These are phyloP conservation scores for Amphipyra berbera DNA, from an alignment of 2,888 invertebrate genomes.

Conservation along the genomic window DNA sequence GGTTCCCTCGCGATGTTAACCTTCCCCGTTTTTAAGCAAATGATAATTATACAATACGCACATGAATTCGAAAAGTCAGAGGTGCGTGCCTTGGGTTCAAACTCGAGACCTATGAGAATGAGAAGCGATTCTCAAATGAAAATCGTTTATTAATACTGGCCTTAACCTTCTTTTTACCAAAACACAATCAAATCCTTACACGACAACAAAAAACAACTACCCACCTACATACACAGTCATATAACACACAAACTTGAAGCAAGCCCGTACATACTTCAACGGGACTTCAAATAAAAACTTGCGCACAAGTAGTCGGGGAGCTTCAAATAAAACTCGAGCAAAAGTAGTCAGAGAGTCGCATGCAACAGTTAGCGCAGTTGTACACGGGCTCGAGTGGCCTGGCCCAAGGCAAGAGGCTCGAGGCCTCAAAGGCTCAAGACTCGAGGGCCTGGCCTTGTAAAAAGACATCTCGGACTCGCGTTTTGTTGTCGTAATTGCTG, in stretches of 20 bases:
- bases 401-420: slow-evolving; percentile 60
- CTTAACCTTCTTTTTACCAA: too few species aligned
- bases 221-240: slow-evolving; percentile 1
- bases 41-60: too few species aligned
- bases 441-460: slow-evolving; percentile 54
- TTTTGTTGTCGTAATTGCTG: slow-evolving; percentile 62
- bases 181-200: too few species aligned
- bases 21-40: too few species aligned
- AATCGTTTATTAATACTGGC: too few species aligned
- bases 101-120: too few species aligned
- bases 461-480: slow-evolving; percentile 64
- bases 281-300: slow-evolving; percentile 53
- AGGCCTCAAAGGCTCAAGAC: slow-evolving; percentile 60
- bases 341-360: slow-evolving; percentile 54
- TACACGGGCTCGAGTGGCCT: slow-evolving; percentile 58
- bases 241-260: slow-evolving; percentile 31
- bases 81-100: too few species aligned
- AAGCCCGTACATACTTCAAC: slow-evolving; percentile 42
- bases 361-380: slow-evolving; percentile 64
- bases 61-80: too few species aligned
- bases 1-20: too few species aligned
- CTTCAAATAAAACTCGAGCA: slow-evolving; percentile 59
- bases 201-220: slow-evolving; percentile 15
- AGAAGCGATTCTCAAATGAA: too few species aligned
- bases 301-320: slow-evolving; percentile 49